Evolutionary conservation across 35 echinoderm and acorn worm species (phyloP).

Genomic region (Strongylocentrotus purpuratus): DNA sequence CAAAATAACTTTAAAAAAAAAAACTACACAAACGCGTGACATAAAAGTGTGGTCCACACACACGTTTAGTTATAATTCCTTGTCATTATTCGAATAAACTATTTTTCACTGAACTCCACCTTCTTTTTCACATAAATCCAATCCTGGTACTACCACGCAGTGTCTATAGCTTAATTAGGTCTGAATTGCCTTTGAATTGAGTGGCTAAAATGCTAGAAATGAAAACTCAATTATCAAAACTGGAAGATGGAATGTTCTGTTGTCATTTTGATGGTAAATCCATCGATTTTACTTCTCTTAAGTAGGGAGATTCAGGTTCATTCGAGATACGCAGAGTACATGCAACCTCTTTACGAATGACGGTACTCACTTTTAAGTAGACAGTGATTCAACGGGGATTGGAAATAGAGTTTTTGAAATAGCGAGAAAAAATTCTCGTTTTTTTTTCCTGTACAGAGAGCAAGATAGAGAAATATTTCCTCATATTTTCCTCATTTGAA

Average conservation of each 20-base stretch:
- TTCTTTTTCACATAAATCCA: too few species aligned
- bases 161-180: background rate
- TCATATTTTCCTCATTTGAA: background rate
- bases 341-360: background rate
- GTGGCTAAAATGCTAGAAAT: background rate
- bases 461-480: background rate
- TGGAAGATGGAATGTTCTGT: background rate
- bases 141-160: too few species aligned
- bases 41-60: too few species aligned
- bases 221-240: background rate
- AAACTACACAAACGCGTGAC: too few species aligned
- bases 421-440: too few species aligned
- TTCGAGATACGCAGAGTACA: background rate
- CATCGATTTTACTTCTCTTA: background rate
- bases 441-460: background rate
- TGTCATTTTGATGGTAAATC: background rate
- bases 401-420: too few species aligned
- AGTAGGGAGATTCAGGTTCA: background rate
- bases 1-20: too few species aligned
- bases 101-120: too few species aligned
- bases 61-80: too few species aligned
- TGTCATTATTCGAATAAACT: too few species aligned
- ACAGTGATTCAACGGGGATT: background rate
- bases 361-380: background rate
- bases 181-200: background rate